phyloP scores from a whole-genome alignment of 2,888 invertebrate species.

The Perizoma affinitatum region DNA sequence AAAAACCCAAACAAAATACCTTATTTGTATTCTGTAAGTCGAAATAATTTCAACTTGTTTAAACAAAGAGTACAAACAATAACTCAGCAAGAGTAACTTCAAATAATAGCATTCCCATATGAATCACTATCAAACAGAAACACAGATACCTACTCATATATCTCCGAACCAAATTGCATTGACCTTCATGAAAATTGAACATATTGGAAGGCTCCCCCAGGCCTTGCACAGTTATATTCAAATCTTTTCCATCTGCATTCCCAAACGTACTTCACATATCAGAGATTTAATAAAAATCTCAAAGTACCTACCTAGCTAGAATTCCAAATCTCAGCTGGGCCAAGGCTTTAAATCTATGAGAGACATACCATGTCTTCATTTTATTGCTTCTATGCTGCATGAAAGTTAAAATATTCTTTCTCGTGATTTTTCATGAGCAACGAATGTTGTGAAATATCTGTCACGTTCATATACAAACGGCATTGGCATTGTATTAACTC shows the following conservation, averaged over 20 bases:
- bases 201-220: conserved; percentile 55
- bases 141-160: conserved; percentile 26
- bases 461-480: too few species aligned
- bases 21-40: too few species aligned
- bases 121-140: conserved; percentile 14
- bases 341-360: conserved; percentile 47
- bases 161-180: conserved; percentile 50
- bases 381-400: conserved; percentile 17
- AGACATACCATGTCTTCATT: conserved; percentile 27
- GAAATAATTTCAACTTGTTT: too few species aligned
- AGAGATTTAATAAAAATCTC: conserved; percentile 72
- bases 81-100: conserved; percentile 1
- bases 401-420: background rate
- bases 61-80: background rate
- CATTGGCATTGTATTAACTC: too few species aligned
- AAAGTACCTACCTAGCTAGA: conserved; percentile 34
- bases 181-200: conserved; percentile 49
- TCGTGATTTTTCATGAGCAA: background rate
- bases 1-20: too few species aligned
- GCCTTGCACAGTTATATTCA: conserved; percentile 58
- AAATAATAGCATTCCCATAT: conserved; percentile 4
- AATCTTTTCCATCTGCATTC: conserved; percentile 65
- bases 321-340: conserved; percentile 50
- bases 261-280: conserved; percentile 64
- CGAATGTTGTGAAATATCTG: background rate